These are phyloP conservation scores for Uria aalge DNA, from an alignment of 2,113 vertebrate species.

Conservation along the genomic window DNA sequence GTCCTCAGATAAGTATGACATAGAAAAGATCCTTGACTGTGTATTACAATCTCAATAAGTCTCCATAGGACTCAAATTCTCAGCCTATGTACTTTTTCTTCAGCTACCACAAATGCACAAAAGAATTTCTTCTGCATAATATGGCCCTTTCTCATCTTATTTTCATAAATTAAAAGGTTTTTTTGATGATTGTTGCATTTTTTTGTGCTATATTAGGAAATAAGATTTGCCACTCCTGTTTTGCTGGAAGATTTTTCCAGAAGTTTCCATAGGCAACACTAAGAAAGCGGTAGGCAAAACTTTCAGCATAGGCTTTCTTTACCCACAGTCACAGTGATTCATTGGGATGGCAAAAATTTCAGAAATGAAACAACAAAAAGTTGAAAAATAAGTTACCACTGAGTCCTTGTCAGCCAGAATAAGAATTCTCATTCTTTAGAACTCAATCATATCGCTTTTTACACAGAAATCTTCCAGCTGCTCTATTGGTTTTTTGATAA, in stretches of 20 bases:
- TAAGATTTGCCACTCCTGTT: not conserved
- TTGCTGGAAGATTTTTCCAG: not conserved
- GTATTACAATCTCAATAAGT: not conserved
- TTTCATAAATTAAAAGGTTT: not conserved
- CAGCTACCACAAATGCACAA: not conserved
- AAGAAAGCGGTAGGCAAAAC: not conserved
- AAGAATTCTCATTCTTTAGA: not conserved
- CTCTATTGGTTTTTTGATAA: not conserved
- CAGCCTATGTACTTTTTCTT: not conserved
- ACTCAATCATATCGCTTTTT: not conserved
- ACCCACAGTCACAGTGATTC: not conserved
- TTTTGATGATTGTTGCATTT: accelerated
- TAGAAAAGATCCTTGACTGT: not conserved
- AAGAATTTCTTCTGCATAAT: not conserved
- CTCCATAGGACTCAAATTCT: not conserved
- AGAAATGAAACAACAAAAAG: not conserved
- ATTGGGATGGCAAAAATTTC: not conserved
- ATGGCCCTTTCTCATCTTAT: not conserved
- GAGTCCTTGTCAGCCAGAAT: not conserved
- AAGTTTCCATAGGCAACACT: not conserved
- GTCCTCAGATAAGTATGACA: not conserved
- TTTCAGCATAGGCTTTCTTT: not conserved
- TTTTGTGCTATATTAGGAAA: not conserved
- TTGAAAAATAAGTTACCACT: not conserved
- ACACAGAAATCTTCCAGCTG: not conserved